phyloP scores from a whole-genome alignment of 2,888 invertebrate species.

The Xylophagus ater region DNA sequence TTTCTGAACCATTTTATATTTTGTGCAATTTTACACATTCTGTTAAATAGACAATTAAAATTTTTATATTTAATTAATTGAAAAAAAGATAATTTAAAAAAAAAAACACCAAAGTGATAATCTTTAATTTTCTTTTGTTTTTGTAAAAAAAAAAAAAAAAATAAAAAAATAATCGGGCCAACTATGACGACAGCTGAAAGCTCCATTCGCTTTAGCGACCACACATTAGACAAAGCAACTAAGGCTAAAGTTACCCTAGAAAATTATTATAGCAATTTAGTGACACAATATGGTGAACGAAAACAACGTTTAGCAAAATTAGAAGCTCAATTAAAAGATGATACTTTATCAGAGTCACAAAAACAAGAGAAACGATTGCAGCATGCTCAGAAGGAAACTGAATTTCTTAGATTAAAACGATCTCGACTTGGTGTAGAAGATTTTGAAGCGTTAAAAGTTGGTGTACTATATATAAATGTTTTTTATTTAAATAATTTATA shows the following conservation, averaged over 20 bases:
- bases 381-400: slow-evolving; percentile 97
- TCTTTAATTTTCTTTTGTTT: too few relatives aligned
- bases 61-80: too few relatives aligned
- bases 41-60: too few relatives aligned
- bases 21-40: too few relatives aligned
- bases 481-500: not conserved
- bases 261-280: slow-evolving; percentile 97
- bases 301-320: slow-evolving; percentile 88
- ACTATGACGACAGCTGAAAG: slow-evolving; percentile 68
- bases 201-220: slow-evolving; percentile 86
- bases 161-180: too few relatives aligned
- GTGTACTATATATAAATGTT: not conserved
- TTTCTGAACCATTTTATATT: too few relatives aligned
- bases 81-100: too few relatives aligned
- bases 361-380: slow-evolving; percentile 77
- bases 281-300: slow-evolving; percentile 93
- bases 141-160: too few relatives aligned
- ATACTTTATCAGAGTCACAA: slow-evolving; percentile 86
- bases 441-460: slow-evolving; percentile 85
- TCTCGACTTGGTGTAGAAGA: slow-evolving; percentile 95
- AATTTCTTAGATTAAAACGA: slow-evolving; percentile 91
- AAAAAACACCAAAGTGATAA: too few relatives aligned
- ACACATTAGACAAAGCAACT: slow-evolving; percentile 96
- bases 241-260: slow-evolving; percentile 98
- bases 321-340: slow-evolving; percentile 93